These are phyloP conservation scores for Catharus bicknelli DNA, from an alignment of 2,113 vertebrate genomes.

Conservation along the genomic window DNA sequence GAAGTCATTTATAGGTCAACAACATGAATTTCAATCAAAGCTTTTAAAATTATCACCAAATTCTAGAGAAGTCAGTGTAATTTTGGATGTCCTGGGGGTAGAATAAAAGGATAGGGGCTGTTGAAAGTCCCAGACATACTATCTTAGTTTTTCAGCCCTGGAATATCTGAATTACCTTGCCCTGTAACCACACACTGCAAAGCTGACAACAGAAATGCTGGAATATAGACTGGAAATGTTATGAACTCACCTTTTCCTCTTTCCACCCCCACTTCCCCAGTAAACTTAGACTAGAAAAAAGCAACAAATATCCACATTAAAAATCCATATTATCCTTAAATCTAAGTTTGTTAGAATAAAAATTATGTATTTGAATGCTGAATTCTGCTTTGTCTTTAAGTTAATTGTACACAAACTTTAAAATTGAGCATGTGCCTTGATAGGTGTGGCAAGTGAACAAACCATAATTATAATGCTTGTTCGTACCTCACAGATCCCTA, in stretches of 20 bases:
- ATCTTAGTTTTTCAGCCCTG: conserved; percentile 16
- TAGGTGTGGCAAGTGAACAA: background rate
- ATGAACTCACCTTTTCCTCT: conserved; percentile 70
- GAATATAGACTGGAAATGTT: conserved; percentile 66
- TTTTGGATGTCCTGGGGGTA: background rate
- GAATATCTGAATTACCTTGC: conserved; percentile 55
- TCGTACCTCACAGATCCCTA: background rate
- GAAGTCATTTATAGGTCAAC: background rate
- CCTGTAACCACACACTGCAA: conserved; percentile 37
- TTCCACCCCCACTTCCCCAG: conserved; percentile 65
- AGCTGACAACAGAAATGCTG: conserved; percentile 53
- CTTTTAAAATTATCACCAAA: background rate
- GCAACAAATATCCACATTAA: conserved; percentile 27
- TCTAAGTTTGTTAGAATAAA: background rate
- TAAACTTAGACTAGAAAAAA: conserved; percentile 52
- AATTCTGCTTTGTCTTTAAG: background rate
- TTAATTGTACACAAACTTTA: background rate
- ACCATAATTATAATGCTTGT: background rate
- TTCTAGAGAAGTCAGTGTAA: background rate
- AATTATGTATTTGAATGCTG: background rate
- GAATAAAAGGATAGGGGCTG: background rate
- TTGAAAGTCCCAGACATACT: background rate
- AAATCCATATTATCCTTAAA: background rate
- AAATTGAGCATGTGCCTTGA: background rate
- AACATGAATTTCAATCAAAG: background rate